Evolutionary conservation across 2,113 vertebrate genomes (phyloP).

Genomic region (Notarius lentiginosus): DNA sequence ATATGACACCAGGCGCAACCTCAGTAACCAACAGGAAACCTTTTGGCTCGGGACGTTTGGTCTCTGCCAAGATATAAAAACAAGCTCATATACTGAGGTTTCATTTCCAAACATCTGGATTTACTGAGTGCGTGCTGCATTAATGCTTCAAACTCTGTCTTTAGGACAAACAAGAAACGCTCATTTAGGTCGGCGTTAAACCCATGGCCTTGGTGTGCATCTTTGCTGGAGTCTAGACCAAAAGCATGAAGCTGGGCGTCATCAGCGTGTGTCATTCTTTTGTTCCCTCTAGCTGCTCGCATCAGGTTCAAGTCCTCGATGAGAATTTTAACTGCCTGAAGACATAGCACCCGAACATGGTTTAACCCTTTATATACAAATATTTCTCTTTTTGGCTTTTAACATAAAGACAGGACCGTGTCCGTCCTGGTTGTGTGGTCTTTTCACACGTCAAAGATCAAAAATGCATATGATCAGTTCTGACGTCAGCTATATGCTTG

Average conservation of each 20-base stretch:
- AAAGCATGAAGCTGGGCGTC: neutral
- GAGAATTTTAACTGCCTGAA: no score
- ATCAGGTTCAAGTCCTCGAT: neutral
- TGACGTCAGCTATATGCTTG: neutral
- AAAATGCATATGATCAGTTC: neutral
- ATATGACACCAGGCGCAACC: neutral
- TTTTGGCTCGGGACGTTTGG: neutral
- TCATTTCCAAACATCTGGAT: conserved; percentile 15
- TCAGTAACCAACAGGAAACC: neutral
- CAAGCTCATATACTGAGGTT: neutral
- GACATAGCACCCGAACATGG: neutral
- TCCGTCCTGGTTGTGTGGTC: neutral
- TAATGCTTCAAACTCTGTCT: neutral
- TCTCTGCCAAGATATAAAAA: neutral
- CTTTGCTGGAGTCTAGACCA: neutral
- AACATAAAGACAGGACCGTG: neutral
- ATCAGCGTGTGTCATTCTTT: neutral
- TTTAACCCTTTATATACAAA: neutral
- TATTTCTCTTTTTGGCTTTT: neutral
- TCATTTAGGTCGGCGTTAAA: neutral
- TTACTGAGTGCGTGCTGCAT: neutral
- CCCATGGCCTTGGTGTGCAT: neutral
- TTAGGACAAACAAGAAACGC: neutral
- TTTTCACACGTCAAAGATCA: neutral
- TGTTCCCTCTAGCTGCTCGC: neutral